A percentile compares a stretch with the other conserved stretches of the same genome.
Evolutionary conservation across 2,113 vertebrate species (phyloP).

Genomic region (Piprites chloris): DNA sequence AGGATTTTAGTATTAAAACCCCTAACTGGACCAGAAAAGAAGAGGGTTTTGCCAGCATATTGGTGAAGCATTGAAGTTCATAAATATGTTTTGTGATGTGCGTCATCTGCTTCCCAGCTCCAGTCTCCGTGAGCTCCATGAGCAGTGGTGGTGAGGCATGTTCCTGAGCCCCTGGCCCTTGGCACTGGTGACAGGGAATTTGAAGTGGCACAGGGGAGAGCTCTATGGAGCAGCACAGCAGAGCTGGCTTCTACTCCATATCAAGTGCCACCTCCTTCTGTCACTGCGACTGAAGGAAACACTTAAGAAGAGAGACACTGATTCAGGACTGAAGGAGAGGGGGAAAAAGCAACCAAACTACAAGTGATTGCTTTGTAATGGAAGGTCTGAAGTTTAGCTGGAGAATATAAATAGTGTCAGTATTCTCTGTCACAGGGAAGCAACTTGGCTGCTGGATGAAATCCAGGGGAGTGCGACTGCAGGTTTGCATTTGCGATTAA

Average conservation of each 20-base stretch:
- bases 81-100: background rate
- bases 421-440: background rate
- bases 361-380: background rate
- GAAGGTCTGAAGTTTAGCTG: background rate
- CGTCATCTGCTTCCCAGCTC: background rate
- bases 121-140: rapidly evolving
- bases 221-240: background rate
- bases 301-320: background rate
- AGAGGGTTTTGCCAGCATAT: background rate
- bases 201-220: background rate
- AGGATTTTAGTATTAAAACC: background rate
- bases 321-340: background rate
- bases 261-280: background rate
- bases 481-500: background rate
- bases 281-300: rapidly evolving
- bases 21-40: background rate
- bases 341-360: background rate
- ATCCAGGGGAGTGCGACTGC: background rate
- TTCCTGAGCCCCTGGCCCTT: background rate
- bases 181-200: background rate
- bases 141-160: rapidly evolving
- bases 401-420: background rate
- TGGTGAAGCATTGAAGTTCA: background rate
- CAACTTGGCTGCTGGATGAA: background rate
- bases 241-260: background rate